Base-by-base conservation (phyloP, 2,797 vertebrate genomes). In the Esox masquinongy region DNA sequence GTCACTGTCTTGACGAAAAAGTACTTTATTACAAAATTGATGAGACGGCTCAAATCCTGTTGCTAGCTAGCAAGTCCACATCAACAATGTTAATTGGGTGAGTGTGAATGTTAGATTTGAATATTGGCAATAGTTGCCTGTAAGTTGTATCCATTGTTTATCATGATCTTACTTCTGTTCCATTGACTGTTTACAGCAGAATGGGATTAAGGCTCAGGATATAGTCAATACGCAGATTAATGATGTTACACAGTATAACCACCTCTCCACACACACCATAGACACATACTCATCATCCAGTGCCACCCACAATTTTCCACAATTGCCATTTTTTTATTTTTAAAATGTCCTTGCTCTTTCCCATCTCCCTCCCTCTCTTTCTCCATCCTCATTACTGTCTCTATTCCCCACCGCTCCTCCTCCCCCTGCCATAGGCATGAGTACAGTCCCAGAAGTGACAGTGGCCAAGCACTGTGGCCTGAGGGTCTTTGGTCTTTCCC, bases 391-490 rank as follows among this genome's bases (percentile, higher is more conserved):
- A 39, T 39, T 39, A 39, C 36, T 39, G 36, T 39, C 36, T 39
- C 36, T 39, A 39, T 59, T 14, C 22, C 43, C 9, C 51, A 53
- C 16, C 24, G 56, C 56, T 49, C 53, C 73, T 49, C 69, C 22
- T 82, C 67, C 78, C 8, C 47, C 19, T 12, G 36, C 29, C 26
- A 2, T 73, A 94, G 93, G 93, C 9, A 93, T 94, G 93, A 93
- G 92, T 53, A 90, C 87, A 1, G 89, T 92, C 63, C 93, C 92
- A 4, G 93, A 94, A 47, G 92, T 94, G 70, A 93, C 91, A 0
- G 92, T 93, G 31, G 93, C 92, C 0, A 92, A 93, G 69, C 92
- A 94, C 70, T 92, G 92, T 39, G 92, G 92, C 43, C 79, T 94
- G 64, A 74, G 77, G 19, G 92, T 92, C 64, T 81, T 93, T 0